Conservation (phyloP, 2,888 invertebrate species). For the Pollenia labialis region DNA sequence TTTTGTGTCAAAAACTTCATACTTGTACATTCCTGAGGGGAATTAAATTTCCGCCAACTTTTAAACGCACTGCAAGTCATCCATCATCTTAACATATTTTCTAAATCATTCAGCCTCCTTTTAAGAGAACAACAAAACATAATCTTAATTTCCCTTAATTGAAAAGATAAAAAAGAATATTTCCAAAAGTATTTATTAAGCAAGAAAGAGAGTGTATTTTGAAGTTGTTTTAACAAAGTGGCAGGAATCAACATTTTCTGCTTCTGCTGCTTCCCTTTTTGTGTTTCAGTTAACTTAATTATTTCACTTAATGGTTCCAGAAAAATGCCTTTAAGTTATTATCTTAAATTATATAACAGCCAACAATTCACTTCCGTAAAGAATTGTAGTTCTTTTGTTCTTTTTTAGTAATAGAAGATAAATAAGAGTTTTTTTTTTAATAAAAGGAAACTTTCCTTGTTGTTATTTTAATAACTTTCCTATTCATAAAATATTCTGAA, state of each 20-base stretch:
- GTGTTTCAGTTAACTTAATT: conserved; percentile 43
- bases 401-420: background rate
- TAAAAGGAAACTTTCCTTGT: conserved; percentile 21
- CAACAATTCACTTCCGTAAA: background rate
- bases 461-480: conserved; percentile 36
- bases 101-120: background rate
- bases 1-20: background rate
- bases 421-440: conserved; percentile 26
- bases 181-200: background rate
- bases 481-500: conserved; percentile 36
- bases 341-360: conserved; percentile 20
- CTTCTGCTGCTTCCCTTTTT: conserved; percentile 3
- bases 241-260: background rate
- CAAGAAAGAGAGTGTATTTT: background rate
- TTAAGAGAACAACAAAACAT: background rate
- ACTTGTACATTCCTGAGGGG: background rate
- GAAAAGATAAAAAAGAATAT: background rate
- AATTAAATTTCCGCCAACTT: background rate
- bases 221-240: conserved; percentile 15
- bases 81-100: background rate
- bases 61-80: background rate
- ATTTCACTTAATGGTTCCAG: conserved; percentile 51
- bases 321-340: conserved; percentile 60
- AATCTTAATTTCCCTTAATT: conserved; percentile 20
- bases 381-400: conserved; percentile 3